A percentile compares a stretch with the other conserved stretches of the same genome.
These are phyloP conservation scores for Dasyprocta punctata DNA, from an alignment of 2,113 vertebrate species.

Conservation along the genomic window DNA sequence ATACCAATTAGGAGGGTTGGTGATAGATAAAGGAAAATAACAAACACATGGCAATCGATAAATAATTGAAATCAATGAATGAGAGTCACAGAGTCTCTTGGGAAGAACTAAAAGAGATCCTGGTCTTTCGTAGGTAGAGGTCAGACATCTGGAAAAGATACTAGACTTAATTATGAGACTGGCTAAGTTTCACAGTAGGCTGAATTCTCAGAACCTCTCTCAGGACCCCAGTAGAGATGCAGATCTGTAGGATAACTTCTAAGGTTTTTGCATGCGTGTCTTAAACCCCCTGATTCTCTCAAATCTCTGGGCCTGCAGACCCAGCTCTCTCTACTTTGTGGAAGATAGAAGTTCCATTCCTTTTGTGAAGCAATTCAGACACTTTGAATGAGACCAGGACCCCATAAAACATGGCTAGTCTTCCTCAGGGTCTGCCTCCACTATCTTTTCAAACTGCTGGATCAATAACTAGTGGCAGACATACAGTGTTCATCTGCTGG, in stretches of 20 bases:
- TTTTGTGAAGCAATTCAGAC: neutral
- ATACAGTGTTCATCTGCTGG: neutral
- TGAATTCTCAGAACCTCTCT: neutral
- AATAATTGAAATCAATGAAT: neutral
- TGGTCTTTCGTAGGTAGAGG: neutral
- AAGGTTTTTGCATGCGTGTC: neutral
- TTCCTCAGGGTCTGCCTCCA: neutral
- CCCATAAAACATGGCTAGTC: neutral
- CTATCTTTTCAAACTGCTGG: neutral
- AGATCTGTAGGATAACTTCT: neutral
- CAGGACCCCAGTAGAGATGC: neutral
- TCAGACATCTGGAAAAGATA: neutral
- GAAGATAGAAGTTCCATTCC: accelerated
- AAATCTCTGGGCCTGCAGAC: neutral
- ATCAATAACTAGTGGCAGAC: neutral
- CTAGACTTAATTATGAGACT: neutral
- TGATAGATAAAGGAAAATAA: neutral
- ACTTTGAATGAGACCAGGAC: neutral
- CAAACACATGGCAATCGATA: neutral
- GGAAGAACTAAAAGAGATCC: neutral
- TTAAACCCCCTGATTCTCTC: neutral
- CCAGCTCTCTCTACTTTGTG: too few relatives aligned
- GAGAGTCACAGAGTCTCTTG: neutral
- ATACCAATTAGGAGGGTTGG: neutral
- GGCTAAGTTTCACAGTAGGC: neutral